phyloP scores from a whole-genome alignment of 2,113 vertebrate species.

The Gymnocephalus cernua region DNA sequence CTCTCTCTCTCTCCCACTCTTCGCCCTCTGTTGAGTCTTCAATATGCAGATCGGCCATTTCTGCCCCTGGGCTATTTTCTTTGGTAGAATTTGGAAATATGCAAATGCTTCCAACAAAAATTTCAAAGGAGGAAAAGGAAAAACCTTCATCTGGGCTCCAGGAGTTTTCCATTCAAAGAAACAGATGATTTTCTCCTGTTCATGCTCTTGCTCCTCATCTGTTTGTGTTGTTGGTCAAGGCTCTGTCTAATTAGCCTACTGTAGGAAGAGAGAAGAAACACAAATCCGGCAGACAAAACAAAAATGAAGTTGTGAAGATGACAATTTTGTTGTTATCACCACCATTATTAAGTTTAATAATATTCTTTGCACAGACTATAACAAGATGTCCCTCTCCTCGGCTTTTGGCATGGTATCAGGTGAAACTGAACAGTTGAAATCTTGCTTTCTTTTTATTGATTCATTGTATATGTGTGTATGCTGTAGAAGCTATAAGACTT shows the following conservation, averaged over 20 bases:
- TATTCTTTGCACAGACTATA: conserved; percentile 4
- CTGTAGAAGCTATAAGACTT: not conserved
- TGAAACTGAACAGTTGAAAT: not conserved
- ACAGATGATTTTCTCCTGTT: conserved; percentile 72
- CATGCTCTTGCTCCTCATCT: conserved; percentile 47
- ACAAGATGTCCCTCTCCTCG: not conserved
- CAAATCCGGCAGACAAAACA: conserved; percentile 32
- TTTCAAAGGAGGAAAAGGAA: conserved; percentile 63
- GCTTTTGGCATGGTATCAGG: not conserved
- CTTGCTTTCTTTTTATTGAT: not conserved
- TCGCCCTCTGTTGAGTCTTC: conserved; percentile 71
- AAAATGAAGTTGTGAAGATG: conserved; percentile 8
- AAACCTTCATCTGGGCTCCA: conserved; percentile 77
- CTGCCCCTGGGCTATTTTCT: conserved; percentile 82
- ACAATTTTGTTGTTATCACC: not conserved
- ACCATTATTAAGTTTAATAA: not conserved
- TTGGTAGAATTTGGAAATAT: conserved; percentile 83
- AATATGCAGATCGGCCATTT: conserved; percentile 78
- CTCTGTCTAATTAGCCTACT: conserved; percentile 49
- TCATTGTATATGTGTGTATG: not conserved
- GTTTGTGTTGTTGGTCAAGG: conserved; percentile 63
- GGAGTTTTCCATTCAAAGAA: conserved; percentile 74
- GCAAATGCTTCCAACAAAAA: conserved; percentile 78
- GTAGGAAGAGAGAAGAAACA: conserved; percentile 38
- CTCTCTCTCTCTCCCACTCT: conserved; percentile 49